Percentiles rank a stretch among this genome's conserved stretches.
Conservation (phyloP, 1,140 invertebrate species). For the Drosophila eugracilis region DNA sequence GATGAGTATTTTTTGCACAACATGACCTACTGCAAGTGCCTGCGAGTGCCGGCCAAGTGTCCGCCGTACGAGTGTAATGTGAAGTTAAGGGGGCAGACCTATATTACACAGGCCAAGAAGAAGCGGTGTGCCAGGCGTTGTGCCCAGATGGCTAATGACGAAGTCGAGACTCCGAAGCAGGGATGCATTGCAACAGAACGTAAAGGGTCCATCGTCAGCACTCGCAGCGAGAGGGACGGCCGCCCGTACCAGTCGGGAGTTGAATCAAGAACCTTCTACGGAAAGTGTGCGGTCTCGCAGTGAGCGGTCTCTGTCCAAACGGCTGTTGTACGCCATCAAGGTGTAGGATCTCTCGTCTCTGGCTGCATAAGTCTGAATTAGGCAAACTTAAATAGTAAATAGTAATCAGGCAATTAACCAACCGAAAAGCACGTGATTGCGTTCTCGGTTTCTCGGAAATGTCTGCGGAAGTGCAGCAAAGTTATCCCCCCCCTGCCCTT, state of each 20-base stretch:
- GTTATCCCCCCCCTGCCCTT: neutral
- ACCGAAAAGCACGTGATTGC: neutral
- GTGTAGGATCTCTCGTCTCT: no score
- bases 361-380: neutral
- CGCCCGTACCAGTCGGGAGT: neutral
- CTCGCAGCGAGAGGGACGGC: neutral
- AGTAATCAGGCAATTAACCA: constrained; percentile 1
- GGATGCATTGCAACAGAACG: neutral
- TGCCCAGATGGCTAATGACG: neutral
- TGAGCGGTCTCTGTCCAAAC: neutral
- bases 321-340: neutral
- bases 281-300: no score
- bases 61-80: neutral
- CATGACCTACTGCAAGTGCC: constrained; percentile 66
- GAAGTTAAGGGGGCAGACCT: constrained; percentile 1
- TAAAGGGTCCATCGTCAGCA: neutral
- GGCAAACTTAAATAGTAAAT: neutral
- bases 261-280: neutral
- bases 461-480: constrained; percentile 7
- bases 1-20: constrained; percentile 65
- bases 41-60: constrained; percentile 27
- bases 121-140: constrained; percentile 4
- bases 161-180: neutral
- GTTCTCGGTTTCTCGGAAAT: constrained; percentile 10
- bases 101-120: constrained; percentile 1